Evolutionary conservation across 2,113 vertebrate species (phyloP).

Genomic region (Murina feae): DNA sequence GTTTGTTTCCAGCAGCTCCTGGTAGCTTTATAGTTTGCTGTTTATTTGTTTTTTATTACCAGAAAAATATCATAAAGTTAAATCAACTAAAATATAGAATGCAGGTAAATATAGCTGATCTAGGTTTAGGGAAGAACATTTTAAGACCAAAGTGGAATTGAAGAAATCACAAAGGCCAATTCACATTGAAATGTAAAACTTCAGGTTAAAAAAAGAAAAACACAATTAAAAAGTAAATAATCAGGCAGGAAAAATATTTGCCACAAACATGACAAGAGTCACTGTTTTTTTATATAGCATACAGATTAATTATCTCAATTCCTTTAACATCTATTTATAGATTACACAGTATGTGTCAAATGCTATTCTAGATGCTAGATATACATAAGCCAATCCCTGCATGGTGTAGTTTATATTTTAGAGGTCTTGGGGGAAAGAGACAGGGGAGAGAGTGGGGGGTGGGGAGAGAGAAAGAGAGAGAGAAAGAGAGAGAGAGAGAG

Average conservation of each 20-base stretch:
- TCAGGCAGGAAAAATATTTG: neutral
- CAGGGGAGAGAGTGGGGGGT: no score
- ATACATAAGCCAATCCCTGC: neutral
- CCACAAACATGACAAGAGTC: neutral
- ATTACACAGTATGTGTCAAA: neutral
- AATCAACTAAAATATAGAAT: neutral
- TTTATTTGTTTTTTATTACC: neutral
- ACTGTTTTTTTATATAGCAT: neutral
- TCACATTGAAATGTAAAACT: neutral
- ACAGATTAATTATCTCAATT: neutral
- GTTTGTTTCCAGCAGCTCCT: neutral
- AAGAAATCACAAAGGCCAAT: neutral
- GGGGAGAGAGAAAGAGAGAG: neutral
- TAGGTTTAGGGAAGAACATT: neutral
- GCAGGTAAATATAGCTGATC: neutral
- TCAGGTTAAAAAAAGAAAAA: neutral
- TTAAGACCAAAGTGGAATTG: neutral
- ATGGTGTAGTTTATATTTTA: neutral
- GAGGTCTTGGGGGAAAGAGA: no score
- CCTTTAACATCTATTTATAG: neutral
- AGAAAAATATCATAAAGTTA: neutral
- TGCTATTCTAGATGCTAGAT: neutral
- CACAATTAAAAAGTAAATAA: neutral
- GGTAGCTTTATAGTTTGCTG: neutral
- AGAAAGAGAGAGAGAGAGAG: neutral